Evolutionary conservation across 2,888 invertebrate species (phyloP), one percentile per base, ranked within the genome.

Genomic region (Plagiodera versicolora): DNA sequence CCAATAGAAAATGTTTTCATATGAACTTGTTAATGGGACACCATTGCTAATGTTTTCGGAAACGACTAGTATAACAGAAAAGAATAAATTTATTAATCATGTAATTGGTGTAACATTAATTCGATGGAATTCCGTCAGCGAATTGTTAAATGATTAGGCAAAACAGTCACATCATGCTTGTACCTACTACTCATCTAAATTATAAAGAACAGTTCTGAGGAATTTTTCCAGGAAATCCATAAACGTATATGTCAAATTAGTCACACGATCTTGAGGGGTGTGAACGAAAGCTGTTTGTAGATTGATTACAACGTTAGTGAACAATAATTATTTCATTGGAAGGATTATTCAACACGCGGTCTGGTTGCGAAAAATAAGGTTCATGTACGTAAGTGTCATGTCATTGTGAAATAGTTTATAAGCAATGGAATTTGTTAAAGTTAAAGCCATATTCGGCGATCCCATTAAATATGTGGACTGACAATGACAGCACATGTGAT

Each of bases 271-370:
- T 17, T 46, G 20, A 56, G 47, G 55, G 55, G 50, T 45, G 51
- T 51, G 47, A 56, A 44, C 32, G 32, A 56, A 55, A 50, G 45
- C 44, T 14, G 18, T 45, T 45, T 60, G 56, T 47, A 57, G 39
- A 61, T 49, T 24, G n/a, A 57, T 49, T 45, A 57, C 28, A 44
- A 55, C 56, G 50, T 49, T 53, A 45, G 18, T 18, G 30, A 51
- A 46, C 52, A 61, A 57, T 57, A 54, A 57, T 61, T 50, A 53
- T 46, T 61, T 61, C 51, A 16, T 53, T 32, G 46, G 57, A 61
- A 61, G 32, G 20, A 61, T 61, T 56, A 61, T 61, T 61, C 61
- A 61, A 53, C 52, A 32, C 57, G 61, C 39, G 57, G 57, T 57
- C 39, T 32, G 24, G 24, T 53, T 49, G 61, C 53, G 56, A 61